A percentile compares a stretch with the other conserved stretches of the same genome.
phyloP scores from a whole-genome alignment of 1,140 invertebrate species.

The Microplitis demolitor region DNA sequence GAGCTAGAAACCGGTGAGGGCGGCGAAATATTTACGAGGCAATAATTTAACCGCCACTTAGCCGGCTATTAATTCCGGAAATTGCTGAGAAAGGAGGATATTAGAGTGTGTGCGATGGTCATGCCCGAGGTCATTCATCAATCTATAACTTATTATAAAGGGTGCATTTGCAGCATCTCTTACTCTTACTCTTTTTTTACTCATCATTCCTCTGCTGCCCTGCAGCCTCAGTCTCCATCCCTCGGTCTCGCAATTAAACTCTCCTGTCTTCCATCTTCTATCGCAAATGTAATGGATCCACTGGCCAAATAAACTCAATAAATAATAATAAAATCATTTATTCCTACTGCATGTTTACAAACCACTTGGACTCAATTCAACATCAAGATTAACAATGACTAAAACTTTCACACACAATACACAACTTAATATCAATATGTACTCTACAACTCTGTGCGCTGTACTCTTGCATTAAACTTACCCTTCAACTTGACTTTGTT shows the following conservation, averaged over 20 bases:
- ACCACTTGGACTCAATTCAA: neutral
- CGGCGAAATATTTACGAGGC: conserved; percentile 56
- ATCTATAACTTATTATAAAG: conserved; percentile 1
- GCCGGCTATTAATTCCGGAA: conserved; percentile 56
- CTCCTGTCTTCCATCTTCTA: too few species aligned
- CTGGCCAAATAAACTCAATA: neutral
- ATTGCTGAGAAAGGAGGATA: conserved; percentile 54
- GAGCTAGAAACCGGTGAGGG: conserved; percentile 31
- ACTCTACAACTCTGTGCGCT: neutral
- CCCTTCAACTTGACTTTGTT: neutral
- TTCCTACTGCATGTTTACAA: neutral
- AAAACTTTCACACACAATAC: neutral
- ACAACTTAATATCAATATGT: neutral
- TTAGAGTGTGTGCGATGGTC: conserved; percentile 34
- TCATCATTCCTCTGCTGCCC: too few species aligned
- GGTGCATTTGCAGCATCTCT: neutral
- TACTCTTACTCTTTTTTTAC: too few species aligned
- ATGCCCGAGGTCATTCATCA: conserved; percentile 19
- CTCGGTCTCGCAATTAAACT: too few species aligned
- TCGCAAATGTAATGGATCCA: too few species aligned
- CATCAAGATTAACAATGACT: neutral
- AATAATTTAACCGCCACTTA: conserved; percentile 60
- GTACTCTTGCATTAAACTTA: neutral
- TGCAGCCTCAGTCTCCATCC: too few species aligned
- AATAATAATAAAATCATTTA: neutral